Conservation (phyloP, 2,888 invertebrate species). For the Drosophila cracens region DNA sequence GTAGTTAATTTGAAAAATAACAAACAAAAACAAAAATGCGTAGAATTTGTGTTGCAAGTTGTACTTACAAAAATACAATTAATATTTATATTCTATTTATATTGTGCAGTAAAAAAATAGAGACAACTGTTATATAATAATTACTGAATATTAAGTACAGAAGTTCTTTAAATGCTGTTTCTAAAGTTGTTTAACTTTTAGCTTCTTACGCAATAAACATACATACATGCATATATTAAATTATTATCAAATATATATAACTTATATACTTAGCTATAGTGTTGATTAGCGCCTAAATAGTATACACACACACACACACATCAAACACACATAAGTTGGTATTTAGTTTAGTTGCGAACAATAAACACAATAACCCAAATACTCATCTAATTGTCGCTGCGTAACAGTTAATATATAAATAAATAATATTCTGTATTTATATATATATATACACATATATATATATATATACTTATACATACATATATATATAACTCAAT, state of each 20-base stretch:
- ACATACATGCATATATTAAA: constrained; percentile 44
- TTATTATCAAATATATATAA: constrained; percentile 44
- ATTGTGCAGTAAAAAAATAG: constrained; percentile 16
- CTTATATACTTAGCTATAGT: constrained; percentile 62
- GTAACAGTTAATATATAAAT: constrained; percentile 42
- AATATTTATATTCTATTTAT: constrained; percentile 29
- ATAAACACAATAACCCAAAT: constrained; percentile 31
- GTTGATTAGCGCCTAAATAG: constrained; percentile 65
- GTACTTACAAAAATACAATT: constrained; percentile 23
- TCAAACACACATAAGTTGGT: constrained; percentile 45
- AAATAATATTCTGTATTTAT: constrained; percentile 45
- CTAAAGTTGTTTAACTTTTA: constrained; percentile 59
- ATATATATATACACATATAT: constrained; percentile 10
- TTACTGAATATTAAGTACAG: constrained; percentile 33
- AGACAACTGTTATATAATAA: constrained; percentile 33
- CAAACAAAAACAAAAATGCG: constrained; percentile 6
- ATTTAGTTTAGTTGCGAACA: constrained; percentile 45
- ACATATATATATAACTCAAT: constrained; percentile 61
- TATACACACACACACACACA: constrained; percentile 38
- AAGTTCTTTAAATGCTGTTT: constrained; percentile 57
- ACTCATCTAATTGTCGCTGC: constrained; percentile 60
- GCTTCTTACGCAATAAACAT: constrained; percentile 70
- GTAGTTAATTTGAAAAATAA: constrained; percentile 38
- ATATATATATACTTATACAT: constrained; percentile 42
- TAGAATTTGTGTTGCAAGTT: constrained; percentile 56